Base-by-base conservation (phyloP, 2,113 vertebrate genomes). In the Miniopterus natalensis region DNA sequence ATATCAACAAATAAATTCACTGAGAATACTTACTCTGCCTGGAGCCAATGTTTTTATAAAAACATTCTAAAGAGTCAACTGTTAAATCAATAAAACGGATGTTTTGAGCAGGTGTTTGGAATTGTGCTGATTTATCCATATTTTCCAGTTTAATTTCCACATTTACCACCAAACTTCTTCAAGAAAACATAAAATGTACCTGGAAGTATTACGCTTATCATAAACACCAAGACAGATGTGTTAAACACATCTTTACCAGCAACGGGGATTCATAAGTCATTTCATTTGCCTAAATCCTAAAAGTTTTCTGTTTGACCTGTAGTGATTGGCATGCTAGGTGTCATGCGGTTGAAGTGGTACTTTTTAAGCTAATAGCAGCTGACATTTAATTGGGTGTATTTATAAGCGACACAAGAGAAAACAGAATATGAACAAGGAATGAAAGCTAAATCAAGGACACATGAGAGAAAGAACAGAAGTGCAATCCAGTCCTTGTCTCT, bases 11-110 rank as follows among this genome's bases (percentile, higher is more conserved):
- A 94, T 90, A 94, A 65, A 96, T 70, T 97, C 95, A 98, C 61
- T 96, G 92, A 93, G 97, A 96, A 97, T 84, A 96, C 63, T 84
- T 71, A 95, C 66, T 79, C 95, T 80, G 92, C 95, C 97, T 97
- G 96, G 91, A 97, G 96, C 90, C 18, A 93, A 66, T 10, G 61
- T 97, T 97, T 97, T 97, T 88, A 95, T 96, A 88, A 98, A 96
- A 98, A 86, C 90, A 96, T 17, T n/a, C 79, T 42, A 95, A 98
- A 95, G 86, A 98, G 97, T 97, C 94, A 97, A 97, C 93, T 95
- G 96, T 95, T 98, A 97, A 97, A 91, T 94, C 92, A 79, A 97
- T 96, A 95, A 98, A 97, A 95, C 18, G 94, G 94, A 92, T 95
- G 92, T 81, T 97, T 40, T 86, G 88, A 97, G 91, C 96, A 97